These are phyloP conservation scores for Phoenicopterus ruber DNA, from an alignment of 2,113 vertebrate genomes.

Conservation along the genomic window DNA sequence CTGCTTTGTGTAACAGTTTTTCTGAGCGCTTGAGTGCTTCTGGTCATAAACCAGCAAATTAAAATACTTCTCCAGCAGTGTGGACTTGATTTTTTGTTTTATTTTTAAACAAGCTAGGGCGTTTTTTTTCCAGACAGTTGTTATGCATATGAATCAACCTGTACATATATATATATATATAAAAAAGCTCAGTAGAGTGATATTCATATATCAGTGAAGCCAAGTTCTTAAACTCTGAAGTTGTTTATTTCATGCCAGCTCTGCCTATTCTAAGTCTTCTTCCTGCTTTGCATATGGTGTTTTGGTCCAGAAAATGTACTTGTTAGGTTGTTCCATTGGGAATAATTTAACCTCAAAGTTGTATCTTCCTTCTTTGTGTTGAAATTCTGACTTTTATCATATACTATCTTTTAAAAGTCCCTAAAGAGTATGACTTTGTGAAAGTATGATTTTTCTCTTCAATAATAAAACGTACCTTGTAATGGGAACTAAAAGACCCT, in stretches of 20 bases:
- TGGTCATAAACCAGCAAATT: neutral
- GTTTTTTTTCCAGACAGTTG: neutral
- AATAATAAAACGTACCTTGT: neutral
- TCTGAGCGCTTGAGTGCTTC: neutral
- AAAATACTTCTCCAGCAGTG: neutral
- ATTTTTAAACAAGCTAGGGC: neutral
- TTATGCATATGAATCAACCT: neutral
- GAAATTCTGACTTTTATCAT: neutral
- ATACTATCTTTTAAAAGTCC: neutral
- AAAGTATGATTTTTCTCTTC: neutral
- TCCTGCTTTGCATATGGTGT: neutral
- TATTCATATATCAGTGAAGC: neutral
- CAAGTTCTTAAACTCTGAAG: neutral
- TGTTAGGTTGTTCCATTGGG: neutral
- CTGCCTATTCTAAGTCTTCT: neutral
- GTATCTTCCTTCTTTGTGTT: neutral
- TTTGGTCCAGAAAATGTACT: neutral
- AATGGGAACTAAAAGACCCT: neutral
- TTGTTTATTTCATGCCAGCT: neutral
- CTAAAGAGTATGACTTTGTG: neutral
- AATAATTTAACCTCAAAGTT: neutral
- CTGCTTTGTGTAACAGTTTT: neutral
- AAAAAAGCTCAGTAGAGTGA: neutral
- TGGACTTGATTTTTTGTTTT: neutral
- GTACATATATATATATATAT: neutral